Conservation (phyloP, 2,888 invertebrate genomes). For the Agrotis segetum region DNA sequence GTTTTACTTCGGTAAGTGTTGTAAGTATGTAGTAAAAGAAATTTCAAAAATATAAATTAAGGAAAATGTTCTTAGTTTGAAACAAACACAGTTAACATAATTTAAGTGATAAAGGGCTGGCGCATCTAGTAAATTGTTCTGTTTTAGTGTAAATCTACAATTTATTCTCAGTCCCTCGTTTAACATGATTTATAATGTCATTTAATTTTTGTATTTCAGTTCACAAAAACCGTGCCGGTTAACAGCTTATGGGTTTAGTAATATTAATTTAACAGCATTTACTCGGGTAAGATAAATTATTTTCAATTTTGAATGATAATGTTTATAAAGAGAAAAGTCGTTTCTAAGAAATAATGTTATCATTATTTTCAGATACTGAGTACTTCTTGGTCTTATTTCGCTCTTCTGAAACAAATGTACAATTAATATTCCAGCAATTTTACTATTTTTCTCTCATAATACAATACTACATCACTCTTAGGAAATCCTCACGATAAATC, state of each 20-base stretch:
- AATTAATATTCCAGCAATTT: conserved; percentile 27
- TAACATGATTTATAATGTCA: neutral
- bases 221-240: conserved; percentile 77
- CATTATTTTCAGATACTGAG: conserved; percentile 77
- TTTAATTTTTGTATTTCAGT: conserved; percentile 62
- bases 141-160: neutral
- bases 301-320: no score
- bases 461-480: conserved; percentile 3
- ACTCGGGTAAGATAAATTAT: conserved; percentile 66
- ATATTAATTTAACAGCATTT: conserved; percentile 75
- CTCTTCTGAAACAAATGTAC: conserved; percentile 73
- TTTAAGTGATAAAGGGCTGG: neutral
- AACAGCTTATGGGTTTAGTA: conserved; percentile 74
- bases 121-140: neutral
- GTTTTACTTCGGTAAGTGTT: conserved; percentile 73
- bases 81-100: no score
- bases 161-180: neutral
- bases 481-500: conserved; percentile 52
- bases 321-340: neutral
- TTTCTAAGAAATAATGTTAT: no score
- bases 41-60: conserved; percentile 6
- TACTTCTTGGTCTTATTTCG: conserved; percentile 80
- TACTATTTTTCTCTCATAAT: neutral
- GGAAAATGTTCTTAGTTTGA: no score
- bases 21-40: neutral